Percentiles rank a stretch among this genome's conserved stretches.
Conservation (phyloP, 2,797 vertebrate species). For the Erithacus rubecula region DNA sequence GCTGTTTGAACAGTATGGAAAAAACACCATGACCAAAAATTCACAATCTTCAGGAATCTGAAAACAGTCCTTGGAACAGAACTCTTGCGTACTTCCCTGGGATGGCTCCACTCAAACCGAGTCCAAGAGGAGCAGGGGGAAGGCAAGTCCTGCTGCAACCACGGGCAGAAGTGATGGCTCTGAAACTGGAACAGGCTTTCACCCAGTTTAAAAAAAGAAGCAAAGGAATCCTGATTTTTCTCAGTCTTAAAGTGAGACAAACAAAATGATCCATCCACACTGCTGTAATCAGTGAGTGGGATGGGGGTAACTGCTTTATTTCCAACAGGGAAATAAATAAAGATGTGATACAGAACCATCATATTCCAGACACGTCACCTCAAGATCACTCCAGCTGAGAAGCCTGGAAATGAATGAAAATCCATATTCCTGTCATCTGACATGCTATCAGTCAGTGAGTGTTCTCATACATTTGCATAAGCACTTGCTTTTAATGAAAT, state of each 20-base stretch:
- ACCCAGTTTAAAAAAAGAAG: background rate
- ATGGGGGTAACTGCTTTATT: background rate
- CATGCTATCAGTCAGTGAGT: background rate
- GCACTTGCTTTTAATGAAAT: background rate
- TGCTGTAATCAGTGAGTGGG: background rate
- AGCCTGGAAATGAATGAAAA: background rate
- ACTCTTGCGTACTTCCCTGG: background rate
- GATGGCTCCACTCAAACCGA: background rate
- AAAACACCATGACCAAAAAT: slow-evolving; percentile 8
- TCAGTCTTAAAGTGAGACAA: background rate
- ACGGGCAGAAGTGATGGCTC: background rate
- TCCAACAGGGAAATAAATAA: background rate
- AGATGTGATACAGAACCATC: background rate
- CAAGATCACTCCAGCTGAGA: background rate
- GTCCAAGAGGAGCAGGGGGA: background rate
- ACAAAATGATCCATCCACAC: background rate
- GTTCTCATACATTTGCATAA: background rate
- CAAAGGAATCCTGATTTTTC: background rate
- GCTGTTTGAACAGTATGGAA: slow-evolving; percentile 22
- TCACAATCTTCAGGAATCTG: background rate
- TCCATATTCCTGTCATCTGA: background rate
- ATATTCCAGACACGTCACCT: background rate
- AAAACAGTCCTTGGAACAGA: background rate
- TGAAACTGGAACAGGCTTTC: background rate
- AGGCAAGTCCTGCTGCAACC: background rate